A percentile compares a stretch with the other conserved stretches of the same genome.
Evolutionary conservation across 2,888 invertebrate genomes (phyloP).

Genomic region (Schrankia costaestrigalis): DNA sequence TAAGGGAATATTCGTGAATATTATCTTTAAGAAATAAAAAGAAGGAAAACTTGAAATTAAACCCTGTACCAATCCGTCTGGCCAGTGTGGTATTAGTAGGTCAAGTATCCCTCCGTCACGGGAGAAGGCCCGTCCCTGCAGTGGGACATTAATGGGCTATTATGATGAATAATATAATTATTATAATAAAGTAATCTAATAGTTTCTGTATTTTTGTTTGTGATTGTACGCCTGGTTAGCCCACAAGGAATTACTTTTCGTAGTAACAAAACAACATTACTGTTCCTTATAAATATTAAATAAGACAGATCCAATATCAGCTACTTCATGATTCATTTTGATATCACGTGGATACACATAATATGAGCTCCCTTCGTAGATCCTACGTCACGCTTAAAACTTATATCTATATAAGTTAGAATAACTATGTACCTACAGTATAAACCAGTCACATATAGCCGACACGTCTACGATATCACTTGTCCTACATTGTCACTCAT

Average conservation of each 20-base stretch:
- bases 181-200: conserved; percentile 14
- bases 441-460: conserved; percentile 51
- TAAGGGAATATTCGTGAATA: too few species aligned
- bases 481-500: conserved; percentile 38
- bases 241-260: too few species aligned
- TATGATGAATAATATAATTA: too few species aligned
- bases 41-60: too few species aligned
- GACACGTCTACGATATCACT: conserved; percentile 46
- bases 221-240: conserved; percentile 5
- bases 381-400: conserved; percentile 13
- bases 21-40: too few species aligned
- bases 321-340: conserved; percentile 13
- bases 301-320: conserved; percentile 14
- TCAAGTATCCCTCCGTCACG: too few species aligned
- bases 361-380: conserved; percentile 14
- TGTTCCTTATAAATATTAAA: conserved; percentile 16
- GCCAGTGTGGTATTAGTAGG: too few species aligned
- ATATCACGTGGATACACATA: conserved; percentile 25
- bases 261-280: too few species aligned
- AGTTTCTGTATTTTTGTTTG: conserved; percentile 6
- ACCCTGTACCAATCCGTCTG: too few species aligned
- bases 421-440: conserved; percentile 36
- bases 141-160: too few species aligned
- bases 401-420: conserved; percentile 25
- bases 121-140: too few species aligned